Conservation (phyloP, 2,888 invertebrate genomes). For the Psococerastis gibbosa region DNA sequence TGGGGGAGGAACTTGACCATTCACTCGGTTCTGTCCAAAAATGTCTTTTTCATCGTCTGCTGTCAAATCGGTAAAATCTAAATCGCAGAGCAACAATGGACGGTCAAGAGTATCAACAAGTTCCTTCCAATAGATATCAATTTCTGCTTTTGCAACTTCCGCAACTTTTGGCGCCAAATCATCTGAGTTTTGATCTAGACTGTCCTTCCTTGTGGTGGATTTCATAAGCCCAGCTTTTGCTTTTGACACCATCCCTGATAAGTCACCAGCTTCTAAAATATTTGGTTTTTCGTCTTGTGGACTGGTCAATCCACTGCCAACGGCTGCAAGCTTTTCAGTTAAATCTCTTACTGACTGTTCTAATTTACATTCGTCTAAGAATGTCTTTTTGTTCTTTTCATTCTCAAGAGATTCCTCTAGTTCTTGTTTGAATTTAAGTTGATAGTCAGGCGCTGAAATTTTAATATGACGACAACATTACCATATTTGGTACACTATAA, state of each 20-base stretch:
- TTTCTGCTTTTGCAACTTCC: conserved; percentile 74
- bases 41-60: conserved; percentile 75
- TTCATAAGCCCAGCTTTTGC: conserved; percentile 83
- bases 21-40: conserved; percentile 39
- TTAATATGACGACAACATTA: no score
- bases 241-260: conserved; percentile 79
- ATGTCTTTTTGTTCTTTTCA: conserved; percentile 32
- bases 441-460: background rate
- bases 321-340: conserved; percentile 60
- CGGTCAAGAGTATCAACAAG: conserved; percentile 55
- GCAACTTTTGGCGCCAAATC: conserved; percentile 31
- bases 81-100: conserved; percentile 70
- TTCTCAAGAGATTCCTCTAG: conserved; percentile 17
- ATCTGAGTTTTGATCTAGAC: conserved; percentile 18
- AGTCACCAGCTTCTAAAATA: conserved; percentile 44
- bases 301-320: conserved; percentile 37
- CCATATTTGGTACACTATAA: no score
- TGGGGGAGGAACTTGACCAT: conserved; percentile 19
- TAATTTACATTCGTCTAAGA: conserved; percentile 32
- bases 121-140: conserved; percentile 91
- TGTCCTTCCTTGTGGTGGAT: conserved; percentile 57
- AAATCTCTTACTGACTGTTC: conserved; percentile 51
- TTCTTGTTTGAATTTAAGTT: conserved; percentile 10
- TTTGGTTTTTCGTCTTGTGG: conserved; percentile 27
- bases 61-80: conserved; percentile 88